Evolutionary conservation across 2,888 invertebrate species (phyloP).

Genomic region (Acleris holmiana): DNA sequence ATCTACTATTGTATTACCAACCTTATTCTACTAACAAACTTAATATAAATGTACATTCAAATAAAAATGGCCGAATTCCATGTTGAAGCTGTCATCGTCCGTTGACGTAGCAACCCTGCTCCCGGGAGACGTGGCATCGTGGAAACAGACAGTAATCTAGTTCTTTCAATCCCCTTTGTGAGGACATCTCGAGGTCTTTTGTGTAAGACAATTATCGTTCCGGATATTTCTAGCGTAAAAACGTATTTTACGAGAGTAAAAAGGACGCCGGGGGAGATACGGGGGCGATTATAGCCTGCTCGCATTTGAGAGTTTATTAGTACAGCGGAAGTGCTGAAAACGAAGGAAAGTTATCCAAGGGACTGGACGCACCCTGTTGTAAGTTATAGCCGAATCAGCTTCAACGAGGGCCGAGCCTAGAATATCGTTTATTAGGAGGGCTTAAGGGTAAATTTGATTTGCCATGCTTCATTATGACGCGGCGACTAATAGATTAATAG

Average conservation of each 20-base stretch:
- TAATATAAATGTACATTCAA: slow-evolving; percentile 3
- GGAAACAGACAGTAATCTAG: slow-evolving; percentile 68
- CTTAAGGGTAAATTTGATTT: neutral
- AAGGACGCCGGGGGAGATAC: slow-evolving; percentile 42
- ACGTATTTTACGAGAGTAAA: slow-evolving; percentile 64
- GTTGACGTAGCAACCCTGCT: slow-evolving; percentile 42
- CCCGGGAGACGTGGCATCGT: slow-evolving; percentile 46
- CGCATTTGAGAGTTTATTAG: slow-evolving; percentile 47
- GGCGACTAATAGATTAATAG: too few species aligned
- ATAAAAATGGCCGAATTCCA: slow-evolving; percentile 23
- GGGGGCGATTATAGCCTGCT: slow-evolving; percentile 40
- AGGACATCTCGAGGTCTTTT: slow-evolving; percentile 70
- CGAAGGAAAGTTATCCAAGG: slow-evolving; percentile 23
- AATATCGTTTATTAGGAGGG: too few species aligned
- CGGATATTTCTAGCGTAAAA: slow-evolving; percentile 64
- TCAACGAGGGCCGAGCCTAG: neutral
- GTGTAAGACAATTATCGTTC: slow-evolving; percentile 76
- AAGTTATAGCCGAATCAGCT: slow-evolving; percentile 19
- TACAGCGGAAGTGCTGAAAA: slow-evolving; percentile 30
- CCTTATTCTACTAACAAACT: neutral
- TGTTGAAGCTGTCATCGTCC: slow-evolving; percentile 28
- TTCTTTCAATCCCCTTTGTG: slow-evolving; percentile 75
- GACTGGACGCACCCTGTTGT: slow-evolving; percentile 13
- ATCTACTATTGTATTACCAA: neutral
- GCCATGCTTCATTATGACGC: neutral